Evolutionary conservation across 1,140 invertebrate genomes (phyloP).

Genomic region (Drosophila punjabiensis): DNA sequence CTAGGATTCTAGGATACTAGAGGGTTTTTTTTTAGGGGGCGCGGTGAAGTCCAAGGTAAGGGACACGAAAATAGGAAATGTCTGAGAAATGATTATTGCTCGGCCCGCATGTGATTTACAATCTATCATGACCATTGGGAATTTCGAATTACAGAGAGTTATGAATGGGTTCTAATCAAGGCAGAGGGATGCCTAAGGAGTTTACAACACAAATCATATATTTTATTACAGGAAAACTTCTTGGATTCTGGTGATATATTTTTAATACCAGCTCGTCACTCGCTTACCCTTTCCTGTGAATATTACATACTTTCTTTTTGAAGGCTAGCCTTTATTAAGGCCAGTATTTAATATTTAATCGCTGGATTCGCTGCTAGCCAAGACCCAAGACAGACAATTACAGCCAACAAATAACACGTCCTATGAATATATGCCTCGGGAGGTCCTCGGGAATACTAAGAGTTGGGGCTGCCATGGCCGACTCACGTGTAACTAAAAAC

Average conservation of each 20-base stretch:
- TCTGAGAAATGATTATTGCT: slow-evolving; percentile 77
- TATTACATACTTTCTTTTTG: not conserved
- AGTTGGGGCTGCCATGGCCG: slow-evolving; percentile 19
- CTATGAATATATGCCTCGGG: slow-evolving; percentile 7
- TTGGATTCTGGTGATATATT: not conserved
- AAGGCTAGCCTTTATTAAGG: slow-evolving; percentile 3
- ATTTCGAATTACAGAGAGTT: slow-evolving; percentile 37
- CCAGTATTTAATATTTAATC: slow-evolving; percentile 19
- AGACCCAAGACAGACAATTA: slow-evolving; percentile 36
- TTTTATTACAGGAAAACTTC: not conserved
- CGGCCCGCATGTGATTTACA: slow-evolving; percentile 51
- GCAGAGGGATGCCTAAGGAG: slow-evolving; percentile 11
- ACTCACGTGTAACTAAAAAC: slow-evolving; percentile 80
- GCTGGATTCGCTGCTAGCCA: not conserved
- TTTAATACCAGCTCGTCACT: not conserved
- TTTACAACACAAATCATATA: not conserved
- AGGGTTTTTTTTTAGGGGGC: too few relatives aligned
- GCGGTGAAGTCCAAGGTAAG: slow-evolving; percentile 10
- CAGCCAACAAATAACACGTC: slow-evolving; percentile 30
- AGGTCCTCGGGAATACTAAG: not conserved
- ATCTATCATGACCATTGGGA: slow-evolving; percentile 50
- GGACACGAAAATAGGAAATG: slow-evolving; percentile 68
- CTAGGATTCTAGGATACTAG: not conserved
- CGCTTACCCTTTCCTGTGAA: not conserved
- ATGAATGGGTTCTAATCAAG: slow-evolving; percentile 48